A percentile compares a stretch with the other conserved stretches of the same genome.
These are phyloP conservation scores for Pleuronectes platessa DNA, from an alignment of 2,113 vertebrate genomes.

Conservation along the genomic window DNA sequence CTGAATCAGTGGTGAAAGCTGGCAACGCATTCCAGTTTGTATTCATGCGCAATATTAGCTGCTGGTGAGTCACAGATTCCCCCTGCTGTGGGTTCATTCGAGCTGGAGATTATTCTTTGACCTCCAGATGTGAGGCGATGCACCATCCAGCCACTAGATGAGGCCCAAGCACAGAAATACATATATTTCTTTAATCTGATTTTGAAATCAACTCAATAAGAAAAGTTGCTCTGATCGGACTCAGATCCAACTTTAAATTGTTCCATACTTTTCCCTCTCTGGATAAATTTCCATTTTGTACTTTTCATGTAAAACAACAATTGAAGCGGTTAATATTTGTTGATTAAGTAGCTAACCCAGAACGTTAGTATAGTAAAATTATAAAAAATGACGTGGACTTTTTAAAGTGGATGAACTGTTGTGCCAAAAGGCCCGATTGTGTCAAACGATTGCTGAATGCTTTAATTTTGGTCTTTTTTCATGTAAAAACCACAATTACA, in stretches of 20 bases:
- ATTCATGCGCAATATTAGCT: conserved; percentile 10
- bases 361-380: too few relatives aligned
- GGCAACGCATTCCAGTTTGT: neutral
- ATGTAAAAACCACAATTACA: neutral
- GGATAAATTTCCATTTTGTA: too few relatives aligned
- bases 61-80: conserved; percentile 37
- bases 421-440: too few relatives aligned
- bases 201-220: neutral
- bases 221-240: neutral
- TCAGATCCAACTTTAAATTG: too few relatives aligned
- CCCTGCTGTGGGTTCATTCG: neutral
- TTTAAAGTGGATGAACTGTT: too few relatives aligned
- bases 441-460: too few relatives aligned
- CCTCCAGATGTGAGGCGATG: conserved; percentile 57
- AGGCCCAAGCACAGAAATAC: conserved; percentile 34
- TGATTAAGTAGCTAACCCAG: too few relatives aligned
- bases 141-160: conserved; percentile 50
- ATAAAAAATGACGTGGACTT: too few relatives aligned
- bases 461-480: too few relatives aligned
- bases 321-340: too few relatives aligned
- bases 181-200: neutral
- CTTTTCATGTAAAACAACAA: too few relatives aligned
- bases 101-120: neutral
- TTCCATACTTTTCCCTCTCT: too few relatives aligned
- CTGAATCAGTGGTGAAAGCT: conserved; percentile 31